Evolutionary conservation across 92 coral and sea anemone genomes (phyloP), one percentile per base, ranked within the genome.

Genomic region (Plumapathes pennacea): DNA sequence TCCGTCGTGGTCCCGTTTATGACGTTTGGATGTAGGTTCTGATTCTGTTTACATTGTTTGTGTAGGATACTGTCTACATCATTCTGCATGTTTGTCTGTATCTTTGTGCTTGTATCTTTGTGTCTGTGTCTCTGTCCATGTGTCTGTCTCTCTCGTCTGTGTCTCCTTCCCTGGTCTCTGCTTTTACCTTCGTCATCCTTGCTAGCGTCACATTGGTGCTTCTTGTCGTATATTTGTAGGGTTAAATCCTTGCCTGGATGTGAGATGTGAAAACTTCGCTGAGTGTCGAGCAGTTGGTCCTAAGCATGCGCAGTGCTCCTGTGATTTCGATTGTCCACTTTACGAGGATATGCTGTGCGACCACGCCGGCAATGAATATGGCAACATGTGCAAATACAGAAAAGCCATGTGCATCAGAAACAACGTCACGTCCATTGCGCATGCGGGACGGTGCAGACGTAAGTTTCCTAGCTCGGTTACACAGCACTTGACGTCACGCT

Each of bases 401-500:
- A 84, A 67, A 54, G 67, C 49, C 27, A 81, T 84, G 23, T 84
- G 90, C 65, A 17, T 49, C 60, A 25, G 29, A 7, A 64, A 67
- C 31, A 57, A 78, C 50, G 71, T 78, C 52, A 29, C 61, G 4
- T 73, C 68, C n/a, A 72, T 84, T 54, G 75, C 90, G 21, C 90
- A 84, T 56, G 77, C 90, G 0, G 90, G 90, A 27, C 75, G 82
- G 25, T 84, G 90, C 57, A 72, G 85, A 73, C 86, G 90, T 84
- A 46, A 60, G 90, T 58, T 11, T 1, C 20, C 22, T 33, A 17
- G n/a, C 19, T 29, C 5, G 6, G 14, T 34, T 23, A n/a, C 28
- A 14, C 28, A 21, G 22, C 10, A 22, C 53, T 46, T 36, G 41
- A 8, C 9, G 41, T n/a, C n/a, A n/a, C n/a, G n/a, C n/a, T n/a